Percentiles rank a stretch among this genome's conserved stretches.
These are phyloP conservation scores for Bimastos eiseni DNA, from an alignment of 2,888 invertebrate genomes.

Conservation along the genomic window DNA sequence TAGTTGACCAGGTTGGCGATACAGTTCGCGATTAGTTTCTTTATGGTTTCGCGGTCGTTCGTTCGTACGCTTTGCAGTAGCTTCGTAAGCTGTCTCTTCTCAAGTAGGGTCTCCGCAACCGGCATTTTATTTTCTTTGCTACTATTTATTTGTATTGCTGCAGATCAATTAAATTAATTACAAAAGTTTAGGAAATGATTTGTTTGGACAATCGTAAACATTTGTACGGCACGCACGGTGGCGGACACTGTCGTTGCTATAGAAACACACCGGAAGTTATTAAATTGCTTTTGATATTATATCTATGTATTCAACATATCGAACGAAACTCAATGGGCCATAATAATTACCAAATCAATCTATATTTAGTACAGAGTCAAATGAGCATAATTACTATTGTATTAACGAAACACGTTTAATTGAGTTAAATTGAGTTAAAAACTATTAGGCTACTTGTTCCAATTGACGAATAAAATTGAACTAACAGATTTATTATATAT, in stretches of 20 bases:
- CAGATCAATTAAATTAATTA: not conserved
- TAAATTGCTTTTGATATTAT: too few species aligned
- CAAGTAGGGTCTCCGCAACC: conserved; percentile 58
- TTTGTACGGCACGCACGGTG: not conserved
- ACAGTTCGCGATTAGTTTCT: conserved; percentile 58
- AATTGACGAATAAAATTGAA: too few species aligned
- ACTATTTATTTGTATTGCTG: not conserved
- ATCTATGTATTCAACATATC: too few species aligned
- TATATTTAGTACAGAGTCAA: too few species aligned
- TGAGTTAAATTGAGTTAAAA: too few species aligned
- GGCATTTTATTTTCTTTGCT: conserved; percentile 53
- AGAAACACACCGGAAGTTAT: not conserved
- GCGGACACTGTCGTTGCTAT: not conserved
- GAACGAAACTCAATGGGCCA: too few species aligned
- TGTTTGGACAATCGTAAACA: not conserved
- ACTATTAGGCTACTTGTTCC: too few species aligned
- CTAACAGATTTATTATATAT: too few species aligned
- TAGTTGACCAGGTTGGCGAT: conserved; percentile 61
- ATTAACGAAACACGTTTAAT: too few species aligned
- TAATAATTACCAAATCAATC: too few species aligned
- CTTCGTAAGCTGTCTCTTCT: conserved; percentile 61
- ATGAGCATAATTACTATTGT: too few species aligned
- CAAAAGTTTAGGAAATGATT: not conserved
- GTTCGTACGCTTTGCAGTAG: conserved; percentile 60
- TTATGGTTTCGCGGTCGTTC: conserved; percentile 56